Evolutionary conservation across 1,140 invertebrate species (phyloP), one percentile per base, ranked within the genome.

Genomic region (Bombus ignitus): DNA sequence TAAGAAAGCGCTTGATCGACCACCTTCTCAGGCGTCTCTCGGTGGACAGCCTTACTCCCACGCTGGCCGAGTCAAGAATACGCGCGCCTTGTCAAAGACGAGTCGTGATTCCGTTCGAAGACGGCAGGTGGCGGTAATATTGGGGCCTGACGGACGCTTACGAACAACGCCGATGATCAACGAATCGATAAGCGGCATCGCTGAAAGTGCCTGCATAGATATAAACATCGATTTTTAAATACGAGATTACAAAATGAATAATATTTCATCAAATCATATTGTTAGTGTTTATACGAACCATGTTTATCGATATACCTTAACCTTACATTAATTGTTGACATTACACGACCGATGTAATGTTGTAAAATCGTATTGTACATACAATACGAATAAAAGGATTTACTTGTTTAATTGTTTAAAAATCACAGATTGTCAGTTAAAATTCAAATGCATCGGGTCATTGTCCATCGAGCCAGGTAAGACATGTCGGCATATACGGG

Each of bases 11-110:
- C 74, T 85, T 81, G 87, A 78, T 87, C 84, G 88, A 90, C 83
- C 87, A 92, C 91, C 86, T 89, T 88, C 87, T 71, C 89, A 87
- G 89, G 68, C 88, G 91, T 92, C 85, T 88, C 85, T 86, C 86
- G 57, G 84, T 86, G 87, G 87, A 91, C 92, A 87, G 83, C 90
- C 92, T 91, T 93, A 94, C 94, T 94, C 94, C 93, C 93, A 94
- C 94, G 94, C 94, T 90, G 91, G 92, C 84, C 92, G 90, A 92
- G 90, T 92, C 90, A 92, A 93, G 95, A 95, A 94, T 95, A 94
- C 92, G 90, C 89, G 91, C 87, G 92, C 91, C 87, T 83, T 93
- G 92, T 92, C 84, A 81, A 83, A 86, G 88, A 83, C 77, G 83
- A 53, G 28, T 25, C 35, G 39, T 47, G 83, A 57, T 87, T 91